Percentiles rank a stretch among this genome's conserved stretches.
These are phyloP conservation scores for Pseudococcus jackbeardsleyi DNA, from an alignment of 2,888 invertebrate genomes.

Conservation along the genomic window DNA sequence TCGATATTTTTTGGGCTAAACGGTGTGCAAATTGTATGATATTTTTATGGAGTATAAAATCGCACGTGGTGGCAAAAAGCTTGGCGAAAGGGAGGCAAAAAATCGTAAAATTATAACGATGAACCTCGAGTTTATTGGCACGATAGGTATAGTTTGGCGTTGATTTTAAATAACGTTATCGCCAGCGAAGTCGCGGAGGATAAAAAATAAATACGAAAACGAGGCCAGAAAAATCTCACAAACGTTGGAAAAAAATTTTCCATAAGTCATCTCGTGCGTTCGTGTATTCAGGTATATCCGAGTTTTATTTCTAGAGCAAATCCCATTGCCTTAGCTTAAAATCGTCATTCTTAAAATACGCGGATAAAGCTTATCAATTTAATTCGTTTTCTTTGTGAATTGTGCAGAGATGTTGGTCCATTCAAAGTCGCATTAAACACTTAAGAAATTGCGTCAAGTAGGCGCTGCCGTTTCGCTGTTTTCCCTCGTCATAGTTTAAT, in stretches of 20 bases:
- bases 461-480: slow-evolving; percentile 20
- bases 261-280: background rate
- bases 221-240: background rate
- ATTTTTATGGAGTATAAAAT: background rate
- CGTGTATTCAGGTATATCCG: background rate
- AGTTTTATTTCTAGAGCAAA: too few species aligned
- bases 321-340: too few species aligned
- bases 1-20: background rate
- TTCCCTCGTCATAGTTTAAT: slow-evolving; percentile 15
- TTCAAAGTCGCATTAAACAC: slow-evolving; percentile 38
- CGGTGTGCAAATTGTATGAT: background rate
- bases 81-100: background rate
- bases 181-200: background rate
- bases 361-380: slow-evolving; percentile 27
- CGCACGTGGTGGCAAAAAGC: too few species aligned
- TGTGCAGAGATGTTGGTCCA: background rate
- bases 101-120: background rate
- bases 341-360: background rate
- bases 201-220: background rate
- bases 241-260: slow-evolving; percentile 2
- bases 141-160: background rate
- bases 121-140: slow-evolving; percentile 12
- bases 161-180: slow-evolving; percentile 9
- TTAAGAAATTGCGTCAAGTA: slow-evolving; percentile 22
- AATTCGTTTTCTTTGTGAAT: background rate